Conservation (phyloP, 2,888 invertebrate genomes). For the Uloborus plumipes region DNA sequence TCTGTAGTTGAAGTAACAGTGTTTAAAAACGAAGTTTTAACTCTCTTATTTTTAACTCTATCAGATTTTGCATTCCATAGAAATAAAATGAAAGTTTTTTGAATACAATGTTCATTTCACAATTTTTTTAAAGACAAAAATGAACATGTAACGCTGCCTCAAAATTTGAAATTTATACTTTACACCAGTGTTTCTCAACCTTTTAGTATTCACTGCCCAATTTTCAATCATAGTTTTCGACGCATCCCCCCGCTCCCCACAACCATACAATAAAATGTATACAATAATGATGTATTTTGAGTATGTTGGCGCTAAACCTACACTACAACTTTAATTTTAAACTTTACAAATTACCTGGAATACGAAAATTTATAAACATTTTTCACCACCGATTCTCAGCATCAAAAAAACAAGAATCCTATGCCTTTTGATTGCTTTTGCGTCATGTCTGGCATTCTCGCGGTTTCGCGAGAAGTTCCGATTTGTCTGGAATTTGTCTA, state of each 20-base stretch:
- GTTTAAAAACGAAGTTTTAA: too few relatives aligned
- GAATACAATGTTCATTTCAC: too few relatives aligned
- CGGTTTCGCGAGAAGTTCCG: not conserved
- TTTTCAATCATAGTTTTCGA: not conserved
- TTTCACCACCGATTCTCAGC: not conserved
- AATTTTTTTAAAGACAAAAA: too few relatives aligned
- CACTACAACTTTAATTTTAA: not conserved
- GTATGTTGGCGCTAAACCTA: not conserved
- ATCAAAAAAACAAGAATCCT: conserved; percentile 1
- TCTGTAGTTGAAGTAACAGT: too few relatives aligned
- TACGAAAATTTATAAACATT: not conserved
- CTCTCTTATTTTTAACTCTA: too few relatives aligned
- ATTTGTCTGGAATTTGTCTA: not conserved
- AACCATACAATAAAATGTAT: not conserved
- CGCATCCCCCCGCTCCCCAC: too few relatives aligned
- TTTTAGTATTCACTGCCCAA: not conserved
- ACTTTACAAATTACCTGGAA: not conserved
- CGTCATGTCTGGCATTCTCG: not conserved
- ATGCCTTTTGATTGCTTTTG: not conserved
- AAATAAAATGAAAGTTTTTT: too few relatives aligned
- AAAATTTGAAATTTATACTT: too few relatives aligned
- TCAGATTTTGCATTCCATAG: too few relatives aligned
- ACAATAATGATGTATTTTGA: not conserved
- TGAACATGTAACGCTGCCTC: too few relatives aligned
- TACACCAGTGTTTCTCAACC: not conserved